These are phyloP conservation scores for Haliclona indistincta DNA, from an alignment of 37 sponge, comb jelly and placozoan species.

Conservation along the genomic window DNA sequence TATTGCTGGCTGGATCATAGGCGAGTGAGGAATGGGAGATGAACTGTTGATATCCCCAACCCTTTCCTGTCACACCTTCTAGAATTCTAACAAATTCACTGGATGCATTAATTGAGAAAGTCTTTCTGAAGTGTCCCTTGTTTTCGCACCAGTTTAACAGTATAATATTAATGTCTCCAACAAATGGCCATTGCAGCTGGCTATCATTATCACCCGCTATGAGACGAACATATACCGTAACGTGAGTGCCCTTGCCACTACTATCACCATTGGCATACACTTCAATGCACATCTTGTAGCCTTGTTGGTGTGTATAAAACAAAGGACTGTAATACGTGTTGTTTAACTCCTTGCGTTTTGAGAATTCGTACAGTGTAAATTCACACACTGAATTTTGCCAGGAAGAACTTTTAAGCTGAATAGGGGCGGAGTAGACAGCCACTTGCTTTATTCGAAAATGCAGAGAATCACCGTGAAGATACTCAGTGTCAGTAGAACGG, in stretches of 20 bases:
- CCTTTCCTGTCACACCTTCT: too few relatives aligned
- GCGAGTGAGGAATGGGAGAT: too few relatives aligned
- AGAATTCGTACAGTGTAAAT: not conserved
- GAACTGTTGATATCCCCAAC: not conserved
- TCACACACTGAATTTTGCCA: not conserved
- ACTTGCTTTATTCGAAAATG: not conserved
- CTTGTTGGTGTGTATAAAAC: not conserved
- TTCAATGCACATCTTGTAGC: not conserved
- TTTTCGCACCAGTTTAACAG: not conserved
- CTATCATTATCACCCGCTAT: constrained; percentile 1
- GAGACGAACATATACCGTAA: not conserved
- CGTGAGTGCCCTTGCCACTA: too few relatives aligned
- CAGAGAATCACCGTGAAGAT: not conserved
- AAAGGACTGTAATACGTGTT: not conserved
- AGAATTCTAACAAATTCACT: too few relatives aligned
- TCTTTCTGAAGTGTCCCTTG: not conserved
- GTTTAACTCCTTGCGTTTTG: too few relatives aligned
- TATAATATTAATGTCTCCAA: not conserved
- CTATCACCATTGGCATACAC: not conserved
- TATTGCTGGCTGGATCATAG: too few relatives aligned
- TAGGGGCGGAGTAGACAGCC: not conserved
- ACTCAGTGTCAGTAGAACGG: not conserved
- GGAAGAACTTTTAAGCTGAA: too few relatives aligned
- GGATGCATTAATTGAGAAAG: too few relatives aligned
- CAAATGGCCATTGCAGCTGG: not conserved